These are phyloP conservation scores for Aplochiton taeniatus DNA, from an alignment of 2,797 vertebrate species.

Conservation along the genomic window DNA sequence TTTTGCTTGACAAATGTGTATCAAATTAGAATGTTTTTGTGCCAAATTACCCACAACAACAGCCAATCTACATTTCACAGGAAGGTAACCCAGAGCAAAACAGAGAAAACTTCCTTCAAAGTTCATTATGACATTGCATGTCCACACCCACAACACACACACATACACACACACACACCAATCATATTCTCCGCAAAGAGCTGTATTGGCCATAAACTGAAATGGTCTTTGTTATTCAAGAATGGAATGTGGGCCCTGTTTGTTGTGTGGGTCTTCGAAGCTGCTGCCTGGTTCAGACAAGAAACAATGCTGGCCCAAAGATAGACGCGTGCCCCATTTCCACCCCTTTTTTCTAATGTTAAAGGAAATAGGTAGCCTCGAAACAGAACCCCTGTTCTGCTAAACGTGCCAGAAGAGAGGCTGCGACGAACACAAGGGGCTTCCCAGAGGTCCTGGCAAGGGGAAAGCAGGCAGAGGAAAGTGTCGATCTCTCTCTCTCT, in stretches of 20 bases:
- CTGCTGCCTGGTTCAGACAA: background rate
- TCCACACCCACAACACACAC: background rate
- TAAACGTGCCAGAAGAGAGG: background rate
- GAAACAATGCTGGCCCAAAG: background rate
- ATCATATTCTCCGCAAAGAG: no score
- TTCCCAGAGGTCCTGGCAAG: background rate
- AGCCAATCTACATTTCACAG: no score
- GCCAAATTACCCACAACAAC: no score
- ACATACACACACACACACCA: constrained; percentile 16
- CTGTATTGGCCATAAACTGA: no score
- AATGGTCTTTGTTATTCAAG: no score
- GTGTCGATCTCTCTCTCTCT: constrained; percentile 7
- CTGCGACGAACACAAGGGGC: background rate
- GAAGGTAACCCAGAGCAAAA: no score
- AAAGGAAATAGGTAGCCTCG: background rate
- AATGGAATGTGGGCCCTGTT: background rate
- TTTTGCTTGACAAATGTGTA: no score
- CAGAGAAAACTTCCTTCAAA: no score
- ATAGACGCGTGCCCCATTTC: background rate
- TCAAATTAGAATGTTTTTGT: no score
- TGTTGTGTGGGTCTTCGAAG: background rate
- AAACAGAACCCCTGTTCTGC: background rate
- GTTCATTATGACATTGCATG: no score
- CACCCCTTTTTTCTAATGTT: background rate
- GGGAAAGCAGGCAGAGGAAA: no score